Base-by-base conservation (phyloP, 2,797 vertebrate genomes). In the Notolabrus celidotus region DNA sequence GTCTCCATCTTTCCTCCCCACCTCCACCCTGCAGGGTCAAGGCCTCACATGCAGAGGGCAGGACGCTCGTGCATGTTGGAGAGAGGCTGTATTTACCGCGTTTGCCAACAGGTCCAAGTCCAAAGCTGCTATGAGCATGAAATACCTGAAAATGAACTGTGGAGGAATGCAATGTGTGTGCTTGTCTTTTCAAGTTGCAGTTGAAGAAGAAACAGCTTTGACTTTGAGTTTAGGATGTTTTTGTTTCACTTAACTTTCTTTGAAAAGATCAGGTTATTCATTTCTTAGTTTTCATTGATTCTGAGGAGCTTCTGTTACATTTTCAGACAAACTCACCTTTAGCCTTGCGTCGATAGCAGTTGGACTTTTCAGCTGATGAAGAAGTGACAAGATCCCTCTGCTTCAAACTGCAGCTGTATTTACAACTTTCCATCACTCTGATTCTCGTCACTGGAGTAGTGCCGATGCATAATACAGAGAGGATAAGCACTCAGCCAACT, bases 31-130 rank as follows among this genome's bases (percentile, higher is more conserved):
- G 5, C 11, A 9, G 87, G 96, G 96, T 98, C 96, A 95, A 90
- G 95, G 95, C 95, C 95, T 96, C 93, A 92, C 88, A 93, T 95
- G 94, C 89, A 93, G 91, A 95, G 94, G 94, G 95, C 94, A 94
- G 93, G 92, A 94, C 91, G 87, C 94, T 94, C 91, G 90, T 93
- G 94, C 96, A 96, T 85, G 96, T 96, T 96, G 97, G 58, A 62
- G 67, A 8, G 38, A 73, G 31, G 22, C 39, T 43, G 51, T 3
- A 61, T n/a, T n/a, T n/a, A 27, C 36, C 54, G 38, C 67, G 19
- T 63, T 62, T 17, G 38, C 72, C 59, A 68, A 22, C 52, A 63
- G 46, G 53, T 77, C 52, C 75, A 57, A 56, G 56, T 69, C 71
- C 68, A 59, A 23, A n/a, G 51, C 27, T 67, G 72, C 50, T 56